These are phyloP conservation scores for Festucalex cinctus DNA, from an alignment of 2,113 vertebrate genomes.

Conservation along the genomic window DNA sequence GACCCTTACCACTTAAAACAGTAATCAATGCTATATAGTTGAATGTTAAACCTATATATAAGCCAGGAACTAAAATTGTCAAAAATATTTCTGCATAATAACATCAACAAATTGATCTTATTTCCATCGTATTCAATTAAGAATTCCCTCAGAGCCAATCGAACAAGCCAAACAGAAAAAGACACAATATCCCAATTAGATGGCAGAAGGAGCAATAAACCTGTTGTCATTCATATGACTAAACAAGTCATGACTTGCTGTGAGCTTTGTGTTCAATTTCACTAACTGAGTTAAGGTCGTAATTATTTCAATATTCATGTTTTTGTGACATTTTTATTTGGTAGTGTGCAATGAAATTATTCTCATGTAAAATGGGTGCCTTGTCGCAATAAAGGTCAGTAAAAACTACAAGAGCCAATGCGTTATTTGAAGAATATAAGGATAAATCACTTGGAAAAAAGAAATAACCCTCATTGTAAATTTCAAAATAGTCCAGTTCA, in stretches of 20 bases:
- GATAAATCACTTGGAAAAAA: conserved; percentile 11
- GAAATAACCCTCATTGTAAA: no score
- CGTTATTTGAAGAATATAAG: conserved; percentile 52
- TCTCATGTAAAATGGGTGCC: no score
- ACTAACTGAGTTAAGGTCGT: no score
- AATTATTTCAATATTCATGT: background rate
- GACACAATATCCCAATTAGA: background rate
- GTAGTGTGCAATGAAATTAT: background rate
- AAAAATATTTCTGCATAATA: background rate
- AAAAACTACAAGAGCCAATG: background rate
- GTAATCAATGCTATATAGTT: background rate
- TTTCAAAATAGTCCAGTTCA: no score
- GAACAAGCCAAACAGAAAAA: conserved; percentile 24
- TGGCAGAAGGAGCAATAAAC: background rate
- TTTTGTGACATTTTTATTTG: background rate
- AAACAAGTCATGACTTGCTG: no score
- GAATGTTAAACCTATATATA: conserved; percentile 22
- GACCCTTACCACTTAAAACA: conserved; percentile 19
- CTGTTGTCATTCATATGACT: background rate
- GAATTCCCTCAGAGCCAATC: conserved; percentile 26
- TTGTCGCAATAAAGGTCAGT: no score
- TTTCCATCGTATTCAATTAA: conserved; percentile 27
- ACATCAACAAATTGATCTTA: background rate
- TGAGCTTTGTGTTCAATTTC: no score
- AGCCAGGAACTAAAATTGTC: conserved; percentile 5